phyloP scores from a whole-genome alignment of 2,113 vertebrate species.

The Notechis scutatus region DNA sequence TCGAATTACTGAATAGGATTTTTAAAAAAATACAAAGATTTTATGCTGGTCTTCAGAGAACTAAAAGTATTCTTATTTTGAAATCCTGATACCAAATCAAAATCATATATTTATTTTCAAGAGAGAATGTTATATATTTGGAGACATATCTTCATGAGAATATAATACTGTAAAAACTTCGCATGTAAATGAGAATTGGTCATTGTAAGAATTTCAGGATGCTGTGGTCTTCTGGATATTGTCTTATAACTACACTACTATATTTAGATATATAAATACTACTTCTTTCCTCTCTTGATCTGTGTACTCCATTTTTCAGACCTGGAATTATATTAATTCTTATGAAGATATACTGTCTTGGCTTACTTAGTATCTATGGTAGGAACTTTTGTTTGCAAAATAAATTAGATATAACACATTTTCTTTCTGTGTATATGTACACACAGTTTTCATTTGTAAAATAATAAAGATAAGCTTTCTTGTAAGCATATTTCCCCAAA shows the following conservation, averaged over 20 bases:
- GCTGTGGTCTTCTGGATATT: background rate
- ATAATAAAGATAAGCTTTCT: background rate
- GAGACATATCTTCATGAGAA: background rate
- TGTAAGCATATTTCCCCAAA: background rate
- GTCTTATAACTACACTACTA: background rate
- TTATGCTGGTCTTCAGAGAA: background rate
- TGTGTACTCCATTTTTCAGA: background rate
- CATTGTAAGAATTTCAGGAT: background rate
- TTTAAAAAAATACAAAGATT: background rate
- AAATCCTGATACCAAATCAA: background rate
- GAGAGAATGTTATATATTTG: background rate
- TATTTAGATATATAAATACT: background rate
- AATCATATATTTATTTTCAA: background rate
- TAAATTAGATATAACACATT: fast-evolving
- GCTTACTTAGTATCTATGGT: background rate
- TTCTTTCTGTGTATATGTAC: background rate
- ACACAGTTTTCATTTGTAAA: background rate
- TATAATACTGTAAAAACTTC: background rate
- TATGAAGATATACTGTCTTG: background rate
- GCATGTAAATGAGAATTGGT: background rate
- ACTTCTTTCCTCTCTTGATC: background rate
- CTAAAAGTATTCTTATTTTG: background rate
- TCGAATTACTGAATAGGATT: background rate
- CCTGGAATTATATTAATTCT: background rate
- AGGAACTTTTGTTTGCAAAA: background rate